Conservation (phyloP, 2,113 vertebrate genomes). For the Indri indri region DNA sequence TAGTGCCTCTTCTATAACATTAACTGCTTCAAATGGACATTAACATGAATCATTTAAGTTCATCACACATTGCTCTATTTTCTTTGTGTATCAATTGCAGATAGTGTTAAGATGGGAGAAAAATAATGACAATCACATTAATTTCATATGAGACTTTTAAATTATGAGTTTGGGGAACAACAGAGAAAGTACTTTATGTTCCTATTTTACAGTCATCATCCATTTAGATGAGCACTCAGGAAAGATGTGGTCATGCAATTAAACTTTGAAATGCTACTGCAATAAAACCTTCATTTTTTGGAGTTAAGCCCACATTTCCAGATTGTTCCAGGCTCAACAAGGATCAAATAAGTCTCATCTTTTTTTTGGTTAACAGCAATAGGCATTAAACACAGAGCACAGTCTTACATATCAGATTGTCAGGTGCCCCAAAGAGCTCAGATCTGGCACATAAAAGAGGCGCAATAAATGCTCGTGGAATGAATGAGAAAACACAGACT, state of each 20-base stretch:
- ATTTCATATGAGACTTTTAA: background rate
- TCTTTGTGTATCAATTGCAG: background rate
- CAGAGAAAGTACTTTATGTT: background rate
- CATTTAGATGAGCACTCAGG: background rate
- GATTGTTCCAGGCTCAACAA: background rate
- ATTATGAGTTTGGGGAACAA: background rate
- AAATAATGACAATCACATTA: background rate
- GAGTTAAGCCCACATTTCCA: background rate
- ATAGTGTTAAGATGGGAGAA: background rate
- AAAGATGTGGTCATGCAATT: background rate
- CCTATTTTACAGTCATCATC: background rate
- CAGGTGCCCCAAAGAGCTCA: conserved; percentile 4
- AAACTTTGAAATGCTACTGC: conserved; percentile 21
- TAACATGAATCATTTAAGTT: background rate
- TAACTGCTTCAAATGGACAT: background rate
- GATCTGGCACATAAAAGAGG: background rate
- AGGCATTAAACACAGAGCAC: background rate
- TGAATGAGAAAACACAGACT: background rate
- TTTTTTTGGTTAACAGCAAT: conserved; percentile 10
- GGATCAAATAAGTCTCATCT: background rate
- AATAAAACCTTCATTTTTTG: conserved; percentile 49
- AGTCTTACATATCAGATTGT: background rate
- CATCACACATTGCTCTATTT: background rate
- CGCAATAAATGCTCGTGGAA: background rate
- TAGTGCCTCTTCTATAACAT: background rate